Percentiles rank a stretch among this genome's conserved stretches.
These are phyloP conservation scores for Rhabdophis nuchalis DNA, from an alignment of 2,797 vertebrate species.

Conservation along the genomic window DNA sequence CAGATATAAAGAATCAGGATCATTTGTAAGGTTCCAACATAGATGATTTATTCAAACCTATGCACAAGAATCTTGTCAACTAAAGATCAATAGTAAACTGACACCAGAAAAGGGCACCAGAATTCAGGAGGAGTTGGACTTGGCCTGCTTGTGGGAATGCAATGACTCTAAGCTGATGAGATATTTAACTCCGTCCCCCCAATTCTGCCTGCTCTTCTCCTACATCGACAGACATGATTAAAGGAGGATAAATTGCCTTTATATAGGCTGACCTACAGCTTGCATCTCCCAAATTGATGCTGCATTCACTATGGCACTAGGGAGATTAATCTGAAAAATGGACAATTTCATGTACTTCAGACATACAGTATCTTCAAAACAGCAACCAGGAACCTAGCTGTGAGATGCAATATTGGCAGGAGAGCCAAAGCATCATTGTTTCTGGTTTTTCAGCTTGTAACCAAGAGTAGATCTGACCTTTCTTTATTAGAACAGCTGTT, in stretches of 20 bases:
- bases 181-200: neutral
- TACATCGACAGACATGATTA: neutral
- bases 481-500: slow-evolving; percentile 12
- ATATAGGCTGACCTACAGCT: neutral
- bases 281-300: neutral
- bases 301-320: neutral
- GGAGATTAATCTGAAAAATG: neutral
- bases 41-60: neutral
- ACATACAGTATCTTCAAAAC: slow-evolving; percentile 9
- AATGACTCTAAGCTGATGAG: neutral
- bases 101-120: neutral
- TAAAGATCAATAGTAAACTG: neutral
- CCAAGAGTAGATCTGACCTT: neutral
- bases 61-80: neutral
- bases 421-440: neutral
- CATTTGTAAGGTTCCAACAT: neutral
- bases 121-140: neutral
- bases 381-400: neutral
- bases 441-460: neutral
- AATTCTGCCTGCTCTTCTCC: neutral
- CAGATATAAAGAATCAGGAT: neutral
- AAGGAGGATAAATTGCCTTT: neutral
- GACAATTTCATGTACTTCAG: neutral
- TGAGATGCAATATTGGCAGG: neutral
- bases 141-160: neutral